phyloP scores from a whole-genome alignment of 2,888 invertebrate species.

The Parasteatoda lunata region DNA sequence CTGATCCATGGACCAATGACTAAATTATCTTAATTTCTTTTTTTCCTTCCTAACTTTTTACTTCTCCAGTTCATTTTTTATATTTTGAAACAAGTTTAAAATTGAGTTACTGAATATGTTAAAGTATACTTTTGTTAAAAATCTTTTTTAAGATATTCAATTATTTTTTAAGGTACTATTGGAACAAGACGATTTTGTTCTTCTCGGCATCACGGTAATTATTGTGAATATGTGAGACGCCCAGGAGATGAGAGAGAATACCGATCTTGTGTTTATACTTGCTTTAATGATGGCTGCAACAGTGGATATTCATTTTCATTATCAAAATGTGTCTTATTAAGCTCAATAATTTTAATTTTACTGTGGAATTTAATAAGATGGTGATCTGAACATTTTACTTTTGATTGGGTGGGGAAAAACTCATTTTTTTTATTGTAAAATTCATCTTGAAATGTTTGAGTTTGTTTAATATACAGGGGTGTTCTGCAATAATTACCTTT shows the following conservation, averaged over 20 bases:
- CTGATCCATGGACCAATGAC: too few relatives aligned
- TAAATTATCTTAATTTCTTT: too few relatives aligned
- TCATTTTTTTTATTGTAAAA: too few relatives aligned
- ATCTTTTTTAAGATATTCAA: background rate
- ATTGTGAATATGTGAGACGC: constrained; percentile 89
- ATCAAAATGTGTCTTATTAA: constrained; percentile 10
- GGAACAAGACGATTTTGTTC: constrained; percentile 92
- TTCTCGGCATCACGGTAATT: constrained; percentile 88
- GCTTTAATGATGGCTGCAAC: constrained; percentile 88
- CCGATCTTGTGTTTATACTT: constrained; percentile 91
- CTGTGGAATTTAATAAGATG: constrained; percentile 16
- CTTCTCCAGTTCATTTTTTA: too few relatives aligned
- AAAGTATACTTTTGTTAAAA: background rate
- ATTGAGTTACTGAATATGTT: background rate
- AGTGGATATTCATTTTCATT: constrained; percentile 7
- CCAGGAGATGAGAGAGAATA: constrained; percentile 89
- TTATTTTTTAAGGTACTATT: constrained; percentile 81
- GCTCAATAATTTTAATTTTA: constrained; percentile 17
- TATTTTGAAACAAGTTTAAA: background rate
- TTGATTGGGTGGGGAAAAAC: too few relatives aligned
- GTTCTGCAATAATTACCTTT: too few relatives aligned
- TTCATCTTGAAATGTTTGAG: too few relatives aligned
- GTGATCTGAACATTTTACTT: background rate
- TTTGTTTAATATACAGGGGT: too few relatives aligned
- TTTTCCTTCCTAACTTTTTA: too few relatives aligned